Evolutionary conservation across 2,888 invertebrate species (phyloP).

Genomic region (Lordiphosa fenestrarum): DNA sequence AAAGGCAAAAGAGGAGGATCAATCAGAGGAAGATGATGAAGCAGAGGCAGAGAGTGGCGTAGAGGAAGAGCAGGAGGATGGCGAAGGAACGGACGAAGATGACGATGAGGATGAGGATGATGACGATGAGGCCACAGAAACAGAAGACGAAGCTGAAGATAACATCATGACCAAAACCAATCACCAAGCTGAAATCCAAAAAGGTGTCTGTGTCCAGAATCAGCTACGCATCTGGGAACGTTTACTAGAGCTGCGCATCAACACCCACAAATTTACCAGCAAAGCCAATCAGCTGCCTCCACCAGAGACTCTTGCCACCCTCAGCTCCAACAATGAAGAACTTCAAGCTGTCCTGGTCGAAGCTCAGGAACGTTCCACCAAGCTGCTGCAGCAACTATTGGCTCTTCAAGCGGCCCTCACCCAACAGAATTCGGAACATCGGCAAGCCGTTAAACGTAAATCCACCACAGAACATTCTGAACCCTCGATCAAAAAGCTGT

Average conservation of each 20-base stretch:
- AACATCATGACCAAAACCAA: constrained; percentile 74
- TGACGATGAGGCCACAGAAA: constrained; percentile 51
- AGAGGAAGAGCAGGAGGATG: constrained; percentile 33
- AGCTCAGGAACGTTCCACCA: constrained; percentile 80
- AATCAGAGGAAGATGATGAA: constrained; percentile 10
- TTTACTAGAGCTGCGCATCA: constrained; percentile 91
- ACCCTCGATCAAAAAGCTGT: constrained; percentile 69
- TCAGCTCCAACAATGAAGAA: constrained; percentile 81
- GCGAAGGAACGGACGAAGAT: constrained; percentile 27
- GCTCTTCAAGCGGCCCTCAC: constrained; percentile 83
- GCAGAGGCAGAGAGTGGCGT: constrained; percentile 30
- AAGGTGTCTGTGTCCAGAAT: constrained; percentile 86
- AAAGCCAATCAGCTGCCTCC: constrained; percentile 89
- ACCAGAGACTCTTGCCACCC: constrained; percentile 81
- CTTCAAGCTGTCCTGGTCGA: constrained; percentile 79
- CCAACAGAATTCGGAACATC: constrained; percentile 87
- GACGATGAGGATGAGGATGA: constrained; percentile 14
- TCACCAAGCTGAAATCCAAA: constrained; percentile 82
- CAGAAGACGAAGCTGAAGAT: constrained; percentile 34
- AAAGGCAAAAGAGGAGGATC: constrained; percentile 10
- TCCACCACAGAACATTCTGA: constrained; percentile 22
- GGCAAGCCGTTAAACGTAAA: constrained; percentile 79
- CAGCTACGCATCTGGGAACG: constrained; percentile 91
- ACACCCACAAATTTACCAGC: constrained; percentile 89
- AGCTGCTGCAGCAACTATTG: constrained; percentile 84